Conservation (phyloP, 2,797 vertebrate species). For the Galago senegalensis region DNA sequence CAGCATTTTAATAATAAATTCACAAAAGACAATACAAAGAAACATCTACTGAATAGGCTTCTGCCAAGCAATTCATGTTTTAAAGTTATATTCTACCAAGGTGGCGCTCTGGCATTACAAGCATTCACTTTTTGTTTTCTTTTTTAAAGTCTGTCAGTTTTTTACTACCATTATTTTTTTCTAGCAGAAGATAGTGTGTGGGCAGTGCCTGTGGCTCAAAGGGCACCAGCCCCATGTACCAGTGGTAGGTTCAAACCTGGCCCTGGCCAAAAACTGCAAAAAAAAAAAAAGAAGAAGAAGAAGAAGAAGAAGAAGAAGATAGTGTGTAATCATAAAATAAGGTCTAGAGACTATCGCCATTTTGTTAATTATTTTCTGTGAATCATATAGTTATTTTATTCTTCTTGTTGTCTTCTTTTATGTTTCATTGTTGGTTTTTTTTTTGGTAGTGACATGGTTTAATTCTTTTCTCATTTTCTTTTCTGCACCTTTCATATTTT, state of each 20-base stretch:
- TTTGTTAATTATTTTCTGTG: too few relatives aligned
- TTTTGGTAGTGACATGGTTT: background rate
- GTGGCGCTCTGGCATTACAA: conserved; percentile 86
- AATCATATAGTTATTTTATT: background rate
- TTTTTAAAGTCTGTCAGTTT: conserved; percentile 84
- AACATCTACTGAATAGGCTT: conserved; percentile 52
- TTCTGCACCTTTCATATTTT: background rate
- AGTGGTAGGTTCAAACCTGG: too few relatives aligned
- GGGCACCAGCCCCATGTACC: too few relatives aligned
- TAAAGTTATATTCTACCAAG: conserved; percentile 70
- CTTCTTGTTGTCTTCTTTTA: background rate
- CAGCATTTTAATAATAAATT: conserved; percentile 74
- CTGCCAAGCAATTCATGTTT: conserved; percentile 63
- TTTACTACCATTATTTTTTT: conserved; percentile 70
- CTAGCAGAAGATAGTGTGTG: background rate
- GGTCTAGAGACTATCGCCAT: conserved; percentile 63
- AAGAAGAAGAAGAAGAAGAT: background rate
- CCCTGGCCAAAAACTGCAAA: too few relatives aligned
- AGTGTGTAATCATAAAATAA: conserved; percentile 75
- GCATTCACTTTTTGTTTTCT: conserved; percentile 83
- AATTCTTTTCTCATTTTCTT: background rate
- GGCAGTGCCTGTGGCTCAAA: too few relatives aligned
- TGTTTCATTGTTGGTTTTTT: background rate
- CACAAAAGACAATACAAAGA: conserved; percentile 76
- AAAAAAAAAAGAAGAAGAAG: too few relatives aligned